Base-by-base conservation (phyloP, 2,797 vertebrate genomes). In the Arctocebus calabarensis region DNA sequence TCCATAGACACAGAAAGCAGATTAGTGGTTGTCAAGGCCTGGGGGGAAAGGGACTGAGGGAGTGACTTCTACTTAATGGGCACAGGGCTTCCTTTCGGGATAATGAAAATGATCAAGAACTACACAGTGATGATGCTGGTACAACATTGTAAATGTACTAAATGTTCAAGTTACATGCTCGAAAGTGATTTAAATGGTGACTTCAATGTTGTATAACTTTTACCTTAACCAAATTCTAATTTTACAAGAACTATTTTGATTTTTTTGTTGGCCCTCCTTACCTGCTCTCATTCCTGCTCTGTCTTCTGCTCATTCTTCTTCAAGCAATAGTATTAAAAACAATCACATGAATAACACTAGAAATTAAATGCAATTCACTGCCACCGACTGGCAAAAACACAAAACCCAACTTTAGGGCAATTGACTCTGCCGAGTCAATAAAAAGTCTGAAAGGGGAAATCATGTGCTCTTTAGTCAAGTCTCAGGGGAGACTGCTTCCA, bases 281-380 rank as follows among this genome's bases (percentile, higher is more conserved):
- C 12, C 75, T n/a, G n/a, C n/a, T n/a, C n/a, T n/a, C 55, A 34
- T 37, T 66, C 25, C 68, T 70, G 12, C 61, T 83, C 37, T 43
- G 84, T 85, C 82, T 92, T 77, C 40, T 73, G 45, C 11, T 89
- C 55, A 29, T 45, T 68, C 57, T 84, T 91, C 43, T n/a, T 96
- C 61, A 88, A 79, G 37, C 90, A 79, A 19, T 23, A 9, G n/a
- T 73, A 55, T 64, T 84, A 88, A 89, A 75, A 90, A 94, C 25
- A 43, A 61, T 12, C 61, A 66, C 71, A 68, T 79, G 88, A 88
- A 81, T 81, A 75, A 62, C 11, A 14, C 32, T 13, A 87, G 55
- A 92, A 95, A 95, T 96, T 81, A 95, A 96, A 89, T 37, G 40
- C 70, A 77, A 62, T 59, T 88, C 45, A 20, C 68, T 84, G 57